These are phyloP conservation scores for Acromyrmex charruanus DNA, from an alignment of 1,140 invertebrate genomes.

Conservation along the genomic window DNA sequence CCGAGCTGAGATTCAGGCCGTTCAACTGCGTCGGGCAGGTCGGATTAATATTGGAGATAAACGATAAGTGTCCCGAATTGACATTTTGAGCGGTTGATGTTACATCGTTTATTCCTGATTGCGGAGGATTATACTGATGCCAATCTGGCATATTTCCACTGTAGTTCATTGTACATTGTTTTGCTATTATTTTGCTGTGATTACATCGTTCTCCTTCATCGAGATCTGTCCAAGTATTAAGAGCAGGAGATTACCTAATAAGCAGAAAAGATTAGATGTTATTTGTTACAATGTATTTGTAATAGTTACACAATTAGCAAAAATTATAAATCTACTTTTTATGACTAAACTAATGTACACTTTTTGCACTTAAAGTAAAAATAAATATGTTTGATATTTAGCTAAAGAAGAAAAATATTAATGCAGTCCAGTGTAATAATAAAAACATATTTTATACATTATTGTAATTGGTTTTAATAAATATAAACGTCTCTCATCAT, in stretches of 20 bases:
- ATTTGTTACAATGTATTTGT: neutral
- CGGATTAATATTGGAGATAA: conserved; percentile 68
- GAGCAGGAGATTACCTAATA: conserved; percentile 69
- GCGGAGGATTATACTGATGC: conserved; percentile 74
- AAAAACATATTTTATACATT: neutral
- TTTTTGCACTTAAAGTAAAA: no score
- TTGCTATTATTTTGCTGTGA: conserved; percentile 57
- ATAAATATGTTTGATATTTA: no score
- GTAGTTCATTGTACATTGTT: conserved; percentile 79
- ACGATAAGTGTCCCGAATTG: conserved; percentile 71
- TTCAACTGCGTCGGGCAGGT: conserved; percentile 61
- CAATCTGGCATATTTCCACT: conserved; percentile 76
- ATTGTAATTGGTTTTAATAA: neutral
- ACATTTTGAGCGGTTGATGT: conserved; percentile 72
- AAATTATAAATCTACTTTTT: neutral
- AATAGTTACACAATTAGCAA: no score
- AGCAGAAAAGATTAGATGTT: conserved; percentile 29
- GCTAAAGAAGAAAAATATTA: no score
- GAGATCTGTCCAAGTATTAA: conserved; percentile 26
- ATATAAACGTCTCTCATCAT: neutral
- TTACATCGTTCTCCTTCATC: conserved; percentile 55
- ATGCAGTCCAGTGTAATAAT: no score
- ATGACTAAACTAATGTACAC: no score
- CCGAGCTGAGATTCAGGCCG: conserved; percentile 49
- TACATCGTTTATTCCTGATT: conserved; percentile 67